Base-by-base conservation (phyloP, 2,888 invertebrate genomes). In the Parnassius apollo region DNA sequence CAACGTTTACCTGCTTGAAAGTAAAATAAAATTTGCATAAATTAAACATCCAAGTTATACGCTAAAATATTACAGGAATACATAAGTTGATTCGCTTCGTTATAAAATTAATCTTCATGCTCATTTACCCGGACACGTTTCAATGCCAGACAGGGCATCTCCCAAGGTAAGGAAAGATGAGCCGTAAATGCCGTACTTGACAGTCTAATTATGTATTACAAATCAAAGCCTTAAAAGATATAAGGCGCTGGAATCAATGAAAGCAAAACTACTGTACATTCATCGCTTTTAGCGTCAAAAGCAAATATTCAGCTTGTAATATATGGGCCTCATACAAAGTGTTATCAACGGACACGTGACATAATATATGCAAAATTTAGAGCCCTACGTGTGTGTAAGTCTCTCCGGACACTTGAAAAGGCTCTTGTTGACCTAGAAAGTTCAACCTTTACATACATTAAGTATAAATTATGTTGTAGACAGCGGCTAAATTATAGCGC, bases 221-320 rank as follows among this genome's bases (percentile, higher is more conserved):
- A 7, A 35, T 35, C 35, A 35, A 35, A 18, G 49, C n/a, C n/a
- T 12, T 12, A n/a, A 12, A n/a, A 46, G 11, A 46, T 46, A n/a
- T 7, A n/a, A 9, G 9, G 13, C 12, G 44, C 66, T 64, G 64
- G 65, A 67, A 66, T 65, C 65, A 68, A 66, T 66, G 64, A 65
- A 66, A 62, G 57, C 56, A 55, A 53, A 59, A 57, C 60, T 48
- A 35, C n/a, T 35, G 35, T 44, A 12, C n/a, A 25, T n/a, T 25
- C 48, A 57, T 35, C 13, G 48, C n/a, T 35, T 48, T 42, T 52
- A 53, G 63, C 57, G 52, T 58, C 49, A 59, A 65, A 65, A 68
- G 61, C 63, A 69, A 68, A 68, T 67, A 56, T 13, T 56, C 42
- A 51, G 54, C 46, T 64, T 62, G 45, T 57, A 59, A 62, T 62